A percentile compares a stretch with the other conserved stretches of the same genome.
Conservation (phyloP, 2,797 vertebrate species). For the Pristis pectinata region DNA sequence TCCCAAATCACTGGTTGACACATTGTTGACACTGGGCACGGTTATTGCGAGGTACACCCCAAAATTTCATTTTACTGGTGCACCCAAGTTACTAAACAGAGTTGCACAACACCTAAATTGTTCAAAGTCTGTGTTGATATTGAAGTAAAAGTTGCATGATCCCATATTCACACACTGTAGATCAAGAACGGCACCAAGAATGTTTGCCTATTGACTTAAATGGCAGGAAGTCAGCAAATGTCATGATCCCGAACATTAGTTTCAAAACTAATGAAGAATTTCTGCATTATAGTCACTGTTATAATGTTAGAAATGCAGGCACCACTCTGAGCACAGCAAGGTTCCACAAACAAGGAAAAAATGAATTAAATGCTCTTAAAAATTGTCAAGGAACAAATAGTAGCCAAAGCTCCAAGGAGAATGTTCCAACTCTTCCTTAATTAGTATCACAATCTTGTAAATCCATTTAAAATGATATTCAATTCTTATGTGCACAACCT, state of each 20-base stretch:
- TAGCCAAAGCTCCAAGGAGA: not conserved
- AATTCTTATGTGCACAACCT: not conserved
- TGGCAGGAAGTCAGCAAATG: not conserved
- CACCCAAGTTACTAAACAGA: not conserved
- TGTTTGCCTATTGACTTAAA: not conserved
- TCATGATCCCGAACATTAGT: not conserved
- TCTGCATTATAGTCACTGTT: not conserved
- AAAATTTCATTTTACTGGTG: not conserved
- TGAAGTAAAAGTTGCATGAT: not conserved
- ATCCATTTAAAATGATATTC: not conserved
- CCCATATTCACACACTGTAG: not conserved
- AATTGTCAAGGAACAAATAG: not conserved
- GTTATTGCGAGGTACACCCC: not conserved
- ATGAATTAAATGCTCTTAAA: not conserved
- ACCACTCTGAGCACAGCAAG: not conserved
- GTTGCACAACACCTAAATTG: not conserved
- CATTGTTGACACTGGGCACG: too few relatives aligned
- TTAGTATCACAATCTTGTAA: not conserved
- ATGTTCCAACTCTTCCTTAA: not conserved
- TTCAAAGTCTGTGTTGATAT: not conserved
- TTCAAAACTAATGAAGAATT: not conserved
- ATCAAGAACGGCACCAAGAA: too few relatives aligned
- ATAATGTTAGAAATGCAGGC: too few relatives aligned
- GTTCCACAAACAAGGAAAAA: not conserved
- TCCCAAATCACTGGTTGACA: too few relatives aligned